Evolutionary conservation across 2,888 invertebrate species (phyloP).

Genomic region (Micoletzkya japonica): DNA sequence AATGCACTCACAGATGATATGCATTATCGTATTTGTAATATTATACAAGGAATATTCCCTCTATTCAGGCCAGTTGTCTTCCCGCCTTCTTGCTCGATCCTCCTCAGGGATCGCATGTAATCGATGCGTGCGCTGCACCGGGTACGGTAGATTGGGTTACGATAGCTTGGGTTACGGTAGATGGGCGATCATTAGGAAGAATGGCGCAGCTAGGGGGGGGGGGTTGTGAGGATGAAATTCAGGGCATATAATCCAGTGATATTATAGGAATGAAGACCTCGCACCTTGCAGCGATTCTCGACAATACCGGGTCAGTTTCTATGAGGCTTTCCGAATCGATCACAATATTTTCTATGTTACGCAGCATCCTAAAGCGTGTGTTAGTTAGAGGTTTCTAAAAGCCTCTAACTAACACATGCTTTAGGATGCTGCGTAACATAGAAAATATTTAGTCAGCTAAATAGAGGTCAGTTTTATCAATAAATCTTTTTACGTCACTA

Average conservation of each 20-base stretch:
- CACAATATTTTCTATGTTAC: not conserved
- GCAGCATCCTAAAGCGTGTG: not conserved
- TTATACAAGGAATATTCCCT: not conserved
- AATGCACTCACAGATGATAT: no score
- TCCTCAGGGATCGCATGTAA: conserved; percentile 74
- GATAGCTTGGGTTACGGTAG: no score
- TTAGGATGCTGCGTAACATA: not conserved
- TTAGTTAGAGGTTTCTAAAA: not conserved
- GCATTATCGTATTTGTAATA: no score
- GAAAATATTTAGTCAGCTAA: no score
- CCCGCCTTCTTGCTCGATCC: conserved; percentile 81
- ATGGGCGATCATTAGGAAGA: no score
- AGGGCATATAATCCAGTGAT: not conserved
- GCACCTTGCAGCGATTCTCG: conserved; percentile 81
- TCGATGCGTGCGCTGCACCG: conserved; percentile 97
- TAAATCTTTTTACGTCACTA: no score
- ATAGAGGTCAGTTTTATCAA: no score
- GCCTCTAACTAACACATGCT: no score
- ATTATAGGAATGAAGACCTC: conserved; percentile 84
- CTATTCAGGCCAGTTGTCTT: conserved; percentile 83
- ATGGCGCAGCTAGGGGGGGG: no score
- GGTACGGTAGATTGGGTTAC: no score
- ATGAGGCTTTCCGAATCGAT: not conserved
- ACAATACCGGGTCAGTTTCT: conserved; percentile 74
- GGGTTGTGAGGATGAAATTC: no score